Percentiles rank a stretch among this genome's conserved stretches.
phyloP scores from a whole-genome alignment of 37 sponge, comb jelly and placozoan genomes.

The Halisarca cf. caerulea region DNA sequence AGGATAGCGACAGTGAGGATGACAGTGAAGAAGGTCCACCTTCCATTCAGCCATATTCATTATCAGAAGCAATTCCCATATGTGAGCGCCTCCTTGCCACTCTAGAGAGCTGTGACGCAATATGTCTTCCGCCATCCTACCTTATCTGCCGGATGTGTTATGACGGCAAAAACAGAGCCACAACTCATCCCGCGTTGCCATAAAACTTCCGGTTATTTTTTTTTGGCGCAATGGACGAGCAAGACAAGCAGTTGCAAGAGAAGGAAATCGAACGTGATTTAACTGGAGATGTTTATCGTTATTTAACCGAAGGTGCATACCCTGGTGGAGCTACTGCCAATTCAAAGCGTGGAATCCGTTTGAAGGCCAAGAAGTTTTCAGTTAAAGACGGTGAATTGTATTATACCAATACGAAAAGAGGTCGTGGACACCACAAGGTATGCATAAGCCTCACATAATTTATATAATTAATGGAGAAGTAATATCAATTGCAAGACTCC shows the following conservation, averaged over 20 bases:
- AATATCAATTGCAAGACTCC: not conserved
- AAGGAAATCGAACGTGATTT: not conserved
- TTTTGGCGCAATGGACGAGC: not conserved
- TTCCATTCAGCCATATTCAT: not conserved
- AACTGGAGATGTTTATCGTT: not conserved
- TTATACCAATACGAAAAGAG: not conserved
- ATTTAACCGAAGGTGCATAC: not conserved
- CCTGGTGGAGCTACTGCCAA: not conserved
- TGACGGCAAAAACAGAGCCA: not conserved
- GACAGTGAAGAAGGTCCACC: conserved; percentile 8
- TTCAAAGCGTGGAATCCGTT: not conserved
- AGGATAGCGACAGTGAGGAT: conserved; percentile 13
- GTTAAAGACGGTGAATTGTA: not conserved
- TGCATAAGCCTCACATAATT: not conserved
- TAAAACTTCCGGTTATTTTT: not conserved
- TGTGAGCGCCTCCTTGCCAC: not conserved
- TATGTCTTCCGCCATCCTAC: not conserved
- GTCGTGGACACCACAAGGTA: not conserved
- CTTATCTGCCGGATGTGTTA: not conserved
- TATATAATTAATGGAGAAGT: not conserved
- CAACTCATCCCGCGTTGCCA: not conserved
- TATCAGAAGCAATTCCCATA: not conserved
- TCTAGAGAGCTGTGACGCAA: conserved; percentile 1
- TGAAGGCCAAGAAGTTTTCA: not conserved
- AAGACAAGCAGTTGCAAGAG: not conserved